These are phyloP conservation scores for Zootermopsis nevadensis DNA, from an alignment of 2,888 invertebrate genomes.

Conservation along the genomic window DNA sequence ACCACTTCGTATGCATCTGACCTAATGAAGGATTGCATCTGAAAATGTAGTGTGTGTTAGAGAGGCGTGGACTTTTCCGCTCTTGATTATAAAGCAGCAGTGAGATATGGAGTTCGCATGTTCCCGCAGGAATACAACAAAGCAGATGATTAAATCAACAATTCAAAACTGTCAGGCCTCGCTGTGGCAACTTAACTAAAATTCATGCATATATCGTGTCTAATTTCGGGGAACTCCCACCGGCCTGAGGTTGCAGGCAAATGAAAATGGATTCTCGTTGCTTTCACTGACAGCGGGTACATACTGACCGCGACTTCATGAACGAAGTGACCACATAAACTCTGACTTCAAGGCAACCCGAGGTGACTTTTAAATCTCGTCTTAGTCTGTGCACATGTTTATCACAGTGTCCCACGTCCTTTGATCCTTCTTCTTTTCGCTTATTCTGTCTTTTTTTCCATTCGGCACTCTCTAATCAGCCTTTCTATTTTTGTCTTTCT, in stretches of 20 bases:
- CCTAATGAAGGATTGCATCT: too few relatives aligned
- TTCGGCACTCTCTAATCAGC: too few relatives aligned
- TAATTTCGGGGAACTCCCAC: background rate
- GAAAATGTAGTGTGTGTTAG: too few relatives aligned
- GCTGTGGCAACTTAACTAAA: background rate
- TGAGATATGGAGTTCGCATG: too few relatives aligned
- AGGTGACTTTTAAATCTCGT: background rate
- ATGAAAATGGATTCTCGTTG: conserved; percentile 2
- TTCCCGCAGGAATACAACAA: background rate
- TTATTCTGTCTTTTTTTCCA: too few relatives aligned
- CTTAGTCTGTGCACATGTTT: background rate
- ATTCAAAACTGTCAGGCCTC: background rate
- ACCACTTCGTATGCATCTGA: too few relatives aligned
- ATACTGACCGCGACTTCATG: background rate
- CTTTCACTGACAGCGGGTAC: background rate
- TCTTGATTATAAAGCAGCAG: too few relatives aligned
- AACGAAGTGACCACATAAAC: background rate
- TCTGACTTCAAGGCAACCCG: background rate
- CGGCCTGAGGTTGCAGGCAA: background rate
- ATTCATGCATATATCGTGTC: conserved; percentile 8
- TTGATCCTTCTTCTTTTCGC: too few relatives aligned
- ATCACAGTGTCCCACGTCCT: too few relatives aligned
- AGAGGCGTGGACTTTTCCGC: too few relatives aligned
- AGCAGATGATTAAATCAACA: conserved; percentile 16
- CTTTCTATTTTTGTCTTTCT: too few relatives aligned